Percentiles rank a stretch among this genome's conserved stretches.
phyloP scores from a whole-genome alignment of 2,797 vertebrate genomes.

The Spinus olivaceus region DNA sequence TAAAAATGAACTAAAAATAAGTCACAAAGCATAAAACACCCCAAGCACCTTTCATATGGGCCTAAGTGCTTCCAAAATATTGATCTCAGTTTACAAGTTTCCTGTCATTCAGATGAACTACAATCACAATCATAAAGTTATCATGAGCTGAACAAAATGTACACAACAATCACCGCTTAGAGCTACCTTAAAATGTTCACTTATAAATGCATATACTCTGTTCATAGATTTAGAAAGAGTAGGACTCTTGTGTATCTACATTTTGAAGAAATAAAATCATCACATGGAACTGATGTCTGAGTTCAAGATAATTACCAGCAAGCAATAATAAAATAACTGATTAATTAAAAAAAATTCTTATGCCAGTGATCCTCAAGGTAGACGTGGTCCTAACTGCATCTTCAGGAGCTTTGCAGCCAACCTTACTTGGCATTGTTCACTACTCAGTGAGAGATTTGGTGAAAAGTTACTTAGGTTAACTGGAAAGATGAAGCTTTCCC shows the following conservation, averaged over 20 bases:
- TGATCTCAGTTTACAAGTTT: not conserved
- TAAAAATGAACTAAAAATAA: not conserved
- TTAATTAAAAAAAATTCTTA: not conserved
- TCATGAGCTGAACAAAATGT: not conserved
- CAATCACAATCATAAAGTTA: not conserved
- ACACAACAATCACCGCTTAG: not conserved
- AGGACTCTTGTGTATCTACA: not conserved
- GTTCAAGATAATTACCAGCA: not conserved
- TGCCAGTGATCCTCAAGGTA: not conserved
- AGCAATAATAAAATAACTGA: not conserved
- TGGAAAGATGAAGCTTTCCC: not conserved
- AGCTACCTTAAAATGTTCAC: not conserved
- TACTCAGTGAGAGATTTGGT: not conserved
- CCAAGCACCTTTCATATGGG: not conserved
- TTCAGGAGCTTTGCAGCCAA: not conserved
- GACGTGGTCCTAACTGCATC: not conserved
- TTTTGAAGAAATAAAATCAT: not conserved
- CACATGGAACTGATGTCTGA: not conserved
- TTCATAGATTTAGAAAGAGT: not conserved
- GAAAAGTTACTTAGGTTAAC: not conserved
- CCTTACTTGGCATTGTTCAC: not conserved
- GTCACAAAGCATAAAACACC: not conserved
- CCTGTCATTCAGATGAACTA: not conserved
- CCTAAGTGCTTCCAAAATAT: not conserved
- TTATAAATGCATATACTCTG: not conserved